Base-by-base conservation (phyloP, 2,888 invertebrate genomes). In the Eupsilia transversa region DNA sequence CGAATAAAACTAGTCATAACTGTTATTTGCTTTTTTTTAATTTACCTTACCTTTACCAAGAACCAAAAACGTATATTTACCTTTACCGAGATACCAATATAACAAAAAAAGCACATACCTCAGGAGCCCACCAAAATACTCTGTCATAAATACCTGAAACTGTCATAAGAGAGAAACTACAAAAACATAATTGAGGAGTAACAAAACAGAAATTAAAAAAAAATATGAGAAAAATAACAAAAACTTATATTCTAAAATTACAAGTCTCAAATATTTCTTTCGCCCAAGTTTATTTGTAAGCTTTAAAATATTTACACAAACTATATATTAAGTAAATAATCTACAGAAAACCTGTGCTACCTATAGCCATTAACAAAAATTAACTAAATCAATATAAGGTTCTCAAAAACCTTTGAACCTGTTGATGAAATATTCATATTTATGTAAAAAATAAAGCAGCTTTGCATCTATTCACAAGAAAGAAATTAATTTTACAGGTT, bases 1-100 rank as follows among this genome's bases (percentile, higher is more conserved):
- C 83, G 88, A 94, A 94, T 93, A 94, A 94, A 94, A 93, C 95
- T 95, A 95, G 95, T 95, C 95, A 95, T 90, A 92, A 86, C 82
- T 89, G 89, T 89, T 90, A 81, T 73, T 83, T 79, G 76, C 72
- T 68, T 80, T 88, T 83, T 83, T 89, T 83, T n/a, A n/a, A 83
- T 82, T 79, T 81, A 38, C 5, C 9, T 80, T 76, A 66, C 54
- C 60, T 30, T 33, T 46, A 57, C 38, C 33, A 33, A 27, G 17
- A 14, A 17, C 72, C 12, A 30, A 46, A 38, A 33, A n/a, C 20
- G 27, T 12, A 52, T 1, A 43, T 14, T 41, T 41, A 74, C 35
- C 49, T 46, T 61, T 56, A 79, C 38, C 27, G 38, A 56, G 5
- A 38, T 49, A 54, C 5, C 23, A 38, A 52, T n/a, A 56, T 2